A percentile compares a stretch with the other conserved stretches of the same genome.
Conservation (phyloP, 2,113 vertebrate genomes). For the Oostethus manadensis region DNA sequence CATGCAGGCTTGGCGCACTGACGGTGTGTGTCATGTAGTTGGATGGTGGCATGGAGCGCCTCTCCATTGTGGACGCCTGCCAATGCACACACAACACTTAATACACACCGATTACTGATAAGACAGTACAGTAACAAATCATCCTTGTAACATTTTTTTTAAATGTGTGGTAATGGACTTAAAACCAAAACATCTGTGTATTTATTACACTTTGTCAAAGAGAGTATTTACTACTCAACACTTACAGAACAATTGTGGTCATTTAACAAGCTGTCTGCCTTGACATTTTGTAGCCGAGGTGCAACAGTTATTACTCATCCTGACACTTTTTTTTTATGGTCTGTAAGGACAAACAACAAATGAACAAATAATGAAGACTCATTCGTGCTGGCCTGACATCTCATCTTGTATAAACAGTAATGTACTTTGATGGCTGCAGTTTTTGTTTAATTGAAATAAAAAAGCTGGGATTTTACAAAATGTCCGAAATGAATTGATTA, state of each 20-base stretch:
- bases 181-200: background rate
- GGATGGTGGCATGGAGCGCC: conserved; percentile 84
- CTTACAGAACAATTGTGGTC: background rate
- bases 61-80: conserved; percentile 82
- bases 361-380: background rate
- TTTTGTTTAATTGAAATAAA: too few relatives aligned
- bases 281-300: background rate
- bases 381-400: too few relatives aligned
- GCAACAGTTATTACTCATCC: conserved; percentile 16
- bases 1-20: conserved; percentile 91
- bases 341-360: background rate
- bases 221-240: background rate
- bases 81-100: conserved; percentile 21
- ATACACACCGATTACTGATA: too few relatives aligned
- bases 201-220: background rate
- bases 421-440: too few relatives aligned
- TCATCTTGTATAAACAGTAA: too few relatives aligned
- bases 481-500: too few relatives aligned
- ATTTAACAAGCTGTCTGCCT: conserved; percentile 1
- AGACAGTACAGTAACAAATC: too few relatives aligned
- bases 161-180: background rate
- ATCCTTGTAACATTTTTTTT: background rate
- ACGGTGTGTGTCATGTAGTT: conserved; percentile 96
- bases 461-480: background rate
- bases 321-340: conserved; percentile 12